A percentile compares a stretch with the other conserved stretches of the same genome.
Evolutionary conservation across 23 tunicate species (phyloP).

Genomic region (Oikopleura dioica): DNA sequence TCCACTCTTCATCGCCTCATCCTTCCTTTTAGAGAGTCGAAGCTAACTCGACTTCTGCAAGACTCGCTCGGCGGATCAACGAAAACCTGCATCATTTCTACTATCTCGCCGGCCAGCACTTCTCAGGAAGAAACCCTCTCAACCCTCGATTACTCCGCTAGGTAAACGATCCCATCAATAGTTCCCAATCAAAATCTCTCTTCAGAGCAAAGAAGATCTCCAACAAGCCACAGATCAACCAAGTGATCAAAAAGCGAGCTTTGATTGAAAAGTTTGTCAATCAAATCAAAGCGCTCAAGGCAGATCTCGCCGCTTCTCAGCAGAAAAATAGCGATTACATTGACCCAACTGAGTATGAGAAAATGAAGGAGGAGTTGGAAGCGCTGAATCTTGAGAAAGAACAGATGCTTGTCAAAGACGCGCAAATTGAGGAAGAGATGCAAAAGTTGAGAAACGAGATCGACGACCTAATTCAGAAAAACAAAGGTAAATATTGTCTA

Average conservation of each 20-base stretch:
- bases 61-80: slow-evolving; percentile 82
- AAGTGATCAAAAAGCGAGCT: slow-evolving; percentile 58
- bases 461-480: neutral
- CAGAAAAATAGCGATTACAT: slow-evolving; percentile 61
- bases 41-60: slow-evolving; percentile 54
- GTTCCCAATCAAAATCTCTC: too few relatives aligned
- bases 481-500: too few relatives aligned
- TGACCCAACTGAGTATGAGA: slow-evolving; percentile 37
- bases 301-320: slow-evolving; percentile 38
- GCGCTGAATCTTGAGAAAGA: neutral
- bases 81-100: slow-evolving; percentile 75
- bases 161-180: too few relatives aligned
- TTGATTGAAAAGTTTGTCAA: slow-evolving; percentile 58
- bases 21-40: slow-evolving; percentile 80
- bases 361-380: neutral
- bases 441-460: neutral
- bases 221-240: slow-evolving; percentile 73
- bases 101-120: slow-evolving; percentile 53
- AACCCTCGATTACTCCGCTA: slow-evolving; percentile 59
- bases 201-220: slow-evolving; percentile 66
- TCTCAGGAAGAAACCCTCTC: slow-evolving; percentile 60
- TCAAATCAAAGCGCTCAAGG: slow-evolving; percentile 39
- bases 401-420: neutral
- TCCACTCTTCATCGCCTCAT: too few relatives aligned
- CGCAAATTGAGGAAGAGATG: neutral